phyloP scores from a whole-genome alignment of 2,113 vertebrate species.

The Tragelaphus strepsiceros region DNA sequence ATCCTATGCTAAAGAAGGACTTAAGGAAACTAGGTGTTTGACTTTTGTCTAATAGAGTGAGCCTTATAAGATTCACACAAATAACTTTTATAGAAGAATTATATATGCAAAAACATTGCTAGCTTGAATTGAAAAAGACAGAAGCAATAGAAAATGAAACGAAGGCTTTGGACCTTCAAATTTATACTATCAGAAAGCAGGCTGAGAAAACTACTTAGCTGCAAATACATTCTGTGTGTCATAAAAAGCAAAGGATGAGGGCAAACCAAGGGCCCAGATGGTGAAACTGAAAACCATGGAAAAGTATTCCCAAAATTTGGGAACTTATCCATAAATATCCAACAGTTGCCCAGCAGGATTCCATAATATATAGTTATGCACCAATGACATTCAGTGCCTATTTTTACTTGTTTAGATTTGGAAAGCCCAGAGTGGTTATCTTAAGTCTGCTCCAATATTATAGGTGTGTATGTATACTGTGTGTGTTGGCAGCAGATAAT shows the following conservation, averaged over 20 bases:
- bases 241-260: not conserved
- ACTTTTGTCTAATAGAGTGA: not conserved
- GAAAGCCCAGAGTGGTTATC: not conserved
- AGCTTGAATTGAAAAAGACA: constrained; percentile 1
- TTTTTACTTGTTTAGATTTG: not conserved
- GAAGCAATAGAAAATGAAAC: not conserved
- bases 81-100: not conserved
- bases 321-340: not conserved
- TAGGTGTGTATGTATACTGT: not conserved
- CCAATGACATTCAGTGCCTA: not conserved
- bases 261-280: not conserved
- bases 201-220: not conserved
- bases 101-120: not conserved
- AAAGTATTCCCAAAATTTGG: not conserved
- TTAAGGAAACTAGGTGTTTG: not conserved
- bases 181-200: not conserved
- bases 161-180: not conserved
- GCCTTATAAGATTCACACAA: not conserved
- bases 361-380: not conserved
- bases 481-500: not conserved
- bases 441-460: not conserved
- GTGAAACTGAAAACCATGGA: not conserved
- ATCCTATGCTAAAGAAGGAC: not conserved
- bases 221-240: not conserved
- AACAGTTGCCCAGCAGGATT: not conserved